Evolutionary conservation across 2,797 vertebrate genomes (phyloP).

Genomic region (Enteromius anoplus): DNA sequence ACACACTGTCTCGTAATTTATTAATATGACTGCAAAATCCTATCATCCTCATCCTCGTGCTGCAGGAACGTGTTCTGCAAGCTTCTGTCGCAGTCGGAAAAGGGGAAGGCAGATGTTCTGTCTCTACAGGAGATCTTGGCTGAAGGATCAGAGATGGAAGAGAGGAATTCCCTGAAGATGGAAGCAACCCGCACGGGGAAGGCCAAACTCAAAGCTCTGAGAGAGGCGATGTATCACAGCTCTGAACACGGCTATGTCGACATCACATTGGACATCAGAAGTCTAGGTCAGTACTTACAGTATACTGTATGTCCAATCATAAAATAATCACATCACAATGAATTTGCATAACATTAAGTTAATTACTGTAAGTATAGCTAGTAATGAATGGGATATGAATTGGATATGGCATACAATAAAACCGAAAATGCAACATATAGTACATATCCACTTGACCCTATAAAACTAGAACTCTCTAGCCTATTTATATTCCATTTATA

Average conservation of each 20-base stretch:
- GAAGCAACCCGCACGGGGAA: constrained; percentile 89
- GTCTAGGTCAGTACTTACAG: constrained; percentile 83
- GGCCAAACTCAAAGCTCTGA: constrained; percentile 92
- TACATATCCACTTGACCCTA: background rate
- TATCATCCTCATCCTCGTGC: constrained; percentile 36
- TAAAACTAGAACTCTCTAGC: background rate
- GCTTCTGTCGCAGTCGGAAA: constrained; percentile 92
- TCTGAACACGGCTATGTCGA: constrained; percentile 95
- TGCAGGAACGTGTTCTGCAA: constrained; percentile 94
- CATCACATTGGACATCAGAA: constrained; percentile 95
- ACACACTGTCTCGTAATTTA: constrained; percentile 27
- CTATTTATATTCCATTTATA: background rate
- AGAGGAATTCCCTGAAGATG: constrained; percentile 81
- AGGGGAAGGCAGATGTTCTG: constrained; percentile 90
- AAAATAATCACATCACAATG: background rate
- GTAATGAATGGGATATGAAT: background rate
- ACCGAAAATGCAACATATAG: background rate
- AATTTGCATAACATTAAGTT: background rate
- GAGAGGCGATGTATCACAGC: constrained; percentile 98
- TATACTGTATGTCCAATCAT: constrained; percentile 2
- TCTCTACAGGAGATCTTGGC: constrained; percentile 98
- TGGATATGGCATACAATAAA: background rate
- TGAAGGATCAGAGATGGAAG: constrained; percentile 88
- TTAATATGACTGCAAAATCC: constrained; percentile 44
- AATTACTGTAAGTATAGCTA: background rate